These are phyloP conservation scores for Acrocephalus scirpaceus DNA, from an alignment of 2,797 vertebrate species.

Conservation along the genomic window DNA sequence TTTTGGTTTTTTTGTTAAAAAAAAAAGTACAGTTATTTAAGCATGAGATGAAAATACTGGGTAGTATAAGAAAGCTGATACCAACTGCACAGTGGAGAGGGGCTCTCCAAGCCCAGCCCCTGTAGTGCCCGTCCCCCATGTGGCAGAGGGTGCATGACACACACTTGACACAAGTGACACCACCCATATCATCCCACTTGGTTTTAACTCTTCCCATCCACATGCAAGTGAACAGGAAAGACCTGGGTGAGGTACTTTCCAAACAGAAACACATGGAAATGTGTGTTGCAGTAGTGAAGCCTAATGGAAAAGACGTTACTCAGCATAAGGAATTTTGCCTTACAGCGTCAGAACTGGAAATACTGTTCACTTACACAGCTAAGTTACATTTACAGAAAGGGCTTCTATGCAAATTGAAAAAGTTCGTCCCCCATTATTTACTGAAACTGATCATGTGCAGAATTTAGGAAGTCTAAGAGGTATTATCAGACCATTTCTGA, in stretches of 20 bases:
- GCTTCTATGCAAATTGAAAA: background rate
- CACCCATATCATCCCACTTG: fast-evolving
- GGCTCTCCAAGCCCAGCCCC: background rate
- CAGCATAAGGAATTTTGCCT: background rate
- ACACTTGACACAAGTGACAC: background rate
- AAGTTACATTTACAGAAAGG: background rate
- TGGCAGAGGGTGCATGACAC: background rate
- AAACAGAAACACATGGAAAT: background rate
- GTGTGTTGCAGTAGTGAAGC: background rate
- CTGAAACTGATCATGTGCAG: background rate
- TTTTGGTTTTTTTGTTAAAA: background rate
- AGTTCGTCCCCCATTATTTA: background rate
- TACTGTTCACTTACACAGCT: background rate
- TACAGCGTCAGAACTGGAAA: background rate
- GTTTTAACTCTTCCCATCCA: background rate
- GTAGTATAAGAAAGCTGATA: background rate
- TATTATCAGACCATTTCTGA: background rate
- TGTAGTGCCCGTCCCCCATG: background rate
- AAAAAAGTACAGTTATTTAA: background rate
- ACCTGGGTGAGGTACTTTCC: background rate
- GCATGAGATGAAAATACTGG: background rate
- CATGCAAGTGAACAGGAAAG: background rate
- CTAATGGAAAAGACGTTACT: background rate
- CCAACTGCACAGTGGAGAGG: background rate
- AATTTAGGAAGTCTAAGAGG: background rate